Conservation (phyloP, 2,113 vertebrate species). For the Dascyllus trimaculatus region DNA sequence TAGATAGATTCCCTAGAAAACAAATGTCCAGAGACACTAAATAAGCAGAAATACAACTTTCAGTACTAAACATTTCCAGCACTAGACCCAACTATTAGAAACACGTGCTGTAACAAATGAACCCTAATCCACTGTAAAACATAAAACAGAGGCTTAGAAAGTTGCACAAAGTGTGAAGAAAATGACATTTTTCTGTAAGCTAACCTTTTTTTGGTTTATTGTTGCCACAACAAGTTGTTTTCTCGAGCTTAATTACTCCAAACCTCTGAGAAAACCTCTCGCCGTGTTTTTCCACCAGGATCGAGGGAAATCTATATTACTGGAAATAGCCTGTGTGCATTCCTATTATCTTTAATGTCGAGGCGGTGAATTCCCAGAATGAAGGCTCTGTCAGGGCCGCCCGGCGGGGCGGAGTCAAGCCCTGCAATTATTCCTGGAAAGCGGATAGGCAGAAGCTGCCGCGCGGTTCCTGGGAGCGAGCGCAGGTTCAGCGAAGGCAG, state of each 20-base stretch:
- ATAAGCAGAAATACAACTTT: neutral
- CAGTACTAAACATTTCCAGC: neutral
- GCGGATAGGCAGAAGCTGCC: conserved; percentile 73
- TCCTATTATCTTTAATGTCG: conserved; percentile 82
- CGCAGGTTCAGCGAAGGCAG: conserved; percentile 60
- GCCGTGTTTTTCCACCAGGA: conserved; percentile 66
- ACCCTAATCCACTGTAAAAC: neutral
- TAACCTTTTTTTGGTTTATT: conserved; percentile 7
- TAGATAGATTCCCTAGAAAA: conserved; percentile 24
- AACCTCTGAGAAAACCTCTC: conserved; percentile 68
- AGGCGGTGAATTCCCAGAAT: conserved; percentile 82
- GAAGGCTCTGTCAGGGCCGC: conserved; percentile 65
- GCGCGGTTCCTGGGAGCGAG: conserved; percentile 77
- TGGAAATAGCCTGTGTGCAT: conserved; percentile 75
- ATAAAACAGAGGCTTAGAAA: neutral
- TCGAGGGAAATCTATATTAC: conserved; percentile 74
- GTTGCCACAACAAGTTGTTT: conserved; percentile 60
- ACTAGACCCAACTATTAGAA: neutral
- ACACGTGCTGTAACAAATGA: neutral
- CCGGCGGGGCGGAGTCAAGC: conserved; percentile 76
- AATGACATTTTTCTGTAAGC: neutral
- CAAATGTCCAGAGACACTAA: neutral
- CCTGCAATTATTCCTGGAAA: conserved; percentile 80
- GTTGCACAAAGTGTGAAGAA: neutral
- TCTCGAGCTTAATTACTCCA: conserved; percentile 47